Conservation (phyloP, 2,888 invertebrate species). For the Apodemia duryi region DNA sequence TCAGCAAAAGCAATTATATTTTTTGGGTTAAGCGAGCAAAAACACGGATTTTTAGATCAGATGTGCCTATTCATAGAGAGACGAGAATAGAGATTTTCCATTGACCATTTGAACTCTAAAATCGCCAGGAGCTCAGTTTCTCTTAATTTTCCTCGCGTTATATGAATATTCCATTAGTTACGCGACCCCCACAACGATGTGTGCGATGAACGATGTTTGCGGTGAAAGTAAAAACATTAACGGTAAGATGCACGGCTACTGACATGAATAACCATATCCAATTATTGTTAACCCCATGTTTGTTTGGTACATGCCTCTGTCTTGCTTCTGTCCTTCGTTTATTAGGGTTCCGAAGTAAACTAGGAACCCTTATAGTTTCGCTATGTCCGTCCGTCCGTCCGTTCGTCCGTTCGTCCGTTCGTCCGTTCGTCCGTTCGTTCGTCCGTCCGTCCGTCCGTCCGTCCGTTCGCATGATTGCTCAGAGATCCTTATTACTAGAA, state of each 20-base stretch:
- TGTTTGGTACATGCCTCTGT: background rate
- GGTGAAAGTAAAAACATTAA: conserved; percentile 46
- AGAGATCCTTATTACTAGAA: no score
- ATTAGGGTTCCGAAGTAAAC: no score
- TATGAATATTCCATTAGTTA: conserved; percentile 51
- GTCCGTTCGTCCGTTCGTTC: no score
- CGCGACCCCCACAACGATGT: conserved; percentile 24
- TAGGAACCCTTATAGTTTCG: no score
- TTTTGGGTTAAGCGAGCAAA: no score
- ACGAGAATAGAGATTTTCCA: background rate
- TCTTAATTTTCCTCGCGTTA: conserved; percentile 33
- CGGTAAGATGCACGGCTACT: conserved; percentile 7
- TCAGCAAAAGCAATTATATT: no score
- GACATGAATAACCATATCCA: conserved; percentile 11
- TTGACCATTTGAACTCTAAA: background rate
- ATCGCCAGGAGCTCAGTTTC: conserved; percentile 17
- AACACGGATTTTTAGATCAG: background rate
- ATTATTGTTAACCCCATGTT: conserved; percentile 9
- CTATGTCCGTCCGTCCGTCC: no score
- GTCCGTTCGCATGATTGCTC: no score
- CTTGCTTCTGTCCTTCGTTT: background rate
- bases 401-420: no score
- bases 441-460: no score
- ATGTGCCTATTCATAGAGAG: background rate
- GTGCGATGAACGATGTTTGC: conserved; percentile 35